Conservation (phyloP, 2,888 invertebrate species). For the Cheilosia pagana region DNA sequence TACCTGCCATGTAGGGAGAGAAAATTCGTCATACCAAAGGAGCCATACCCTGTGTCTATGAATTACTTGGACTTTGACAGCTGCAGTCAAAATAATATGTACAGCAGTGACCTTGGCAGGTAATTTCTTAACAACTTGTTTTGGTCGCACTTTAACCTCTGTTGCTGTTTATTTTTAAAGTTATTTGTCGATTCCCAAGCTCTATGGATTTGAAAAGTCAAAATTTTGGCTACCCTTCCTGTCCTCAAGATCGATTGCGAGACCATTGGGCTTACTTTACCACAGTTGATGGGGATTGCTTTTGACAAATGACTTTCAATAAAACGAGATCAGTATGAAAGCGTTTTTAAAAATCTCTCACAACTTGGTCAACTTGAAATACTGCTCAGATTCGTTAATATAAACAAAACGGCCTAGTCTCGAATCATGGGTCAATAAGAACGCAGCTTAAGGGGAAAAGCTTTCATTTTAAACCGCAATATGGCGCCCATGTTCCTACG, state of each 20-base stretch:
- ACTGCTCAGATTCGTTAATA: too few relatives aligned
- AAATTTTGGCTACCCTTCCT: not conserved
- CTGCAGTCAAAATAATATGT: not conserved
- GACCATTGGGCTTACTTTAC: slow-evolving; percentile 20
- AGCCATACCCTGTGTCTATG: slow-evolving; percentile 58
- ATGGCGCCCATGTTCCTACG: too few relatives aligned
- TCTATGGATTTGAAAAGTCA: slow-evolving; percentile 2
- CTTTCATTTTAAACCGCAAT: too few relatives aligned
- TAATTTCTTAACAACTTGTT: not conserved
- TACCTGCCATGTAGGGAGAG: slow-evolving; percentile 51
- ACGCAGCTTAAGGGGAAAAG: too few relatives aligned
- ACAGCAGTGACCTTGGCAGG: slow-evolving; percentile 9
- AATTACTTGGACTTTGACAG: slow-evolving; percentile 53
- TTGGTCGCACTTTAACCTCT: not conserved
- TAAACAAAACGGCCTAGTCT: too few relatives aligned
- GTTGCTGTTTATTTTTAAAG: not conserved
- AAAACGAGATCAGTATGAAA: too few relatives aligned
- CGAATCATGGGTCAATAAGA: too few relatives aligned
- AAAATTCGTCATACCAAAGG: slow-evolving; percentile 10
- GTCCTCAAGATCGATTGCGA: not conserved
- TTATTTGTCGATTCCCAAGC: slow-evolving; percentile 11
- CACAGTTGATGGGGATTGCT: not conserved
- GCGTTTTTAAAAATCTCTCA: too few relatives aligned
- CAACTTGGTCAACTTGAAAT: too few relatives aligned
- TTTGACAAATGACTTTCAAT: not conserved